These are phyloP conservation scores for Tragelaphus eurycerus DNA, from an alignment of 2,797 vertebrate genomes.

Conservation along the genomic window DNA sequence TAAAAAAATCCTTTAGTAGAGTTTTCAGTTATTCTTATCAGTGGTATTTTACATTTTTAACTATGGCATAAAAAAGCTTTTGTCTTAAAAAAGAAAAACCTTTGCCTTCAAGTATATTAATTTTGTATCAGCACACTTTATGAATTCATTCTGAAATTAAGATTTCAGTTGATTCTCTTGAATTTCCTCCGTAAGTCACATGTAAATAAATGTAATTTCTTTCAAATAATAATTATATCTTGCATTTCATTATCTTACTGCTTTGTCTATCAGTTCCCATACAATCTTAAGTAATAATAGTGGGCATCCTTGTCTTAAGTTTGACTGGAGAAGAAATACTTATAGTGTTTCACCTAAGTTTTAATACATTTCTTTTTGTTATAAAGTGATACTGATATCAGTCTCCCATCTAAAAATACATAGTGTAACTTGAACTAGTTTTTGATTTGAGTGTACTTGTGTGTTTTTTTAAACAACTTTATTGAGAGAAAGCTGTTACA, in stretches of 20 bases:
- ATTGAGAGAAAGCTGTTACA: neutral
- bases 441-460: neutral
- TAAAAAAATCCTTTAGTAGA: neutral
- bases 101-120: constrained; percentile 14
- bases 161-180: constrained; percentile 6
- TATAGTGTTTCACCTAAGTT: neutral
- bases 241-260: constrained; percentile 19
- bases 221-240: constrained; percentile 9
- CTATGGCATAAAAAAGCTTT: neutral
- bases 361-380: constrained; percentile 17
- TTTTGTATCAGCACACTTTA: neutral
- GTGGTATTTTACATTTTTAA: neutral
- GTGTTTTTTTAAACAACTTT: constrained; percentile 10
- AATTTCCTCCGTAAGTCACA: neutral
- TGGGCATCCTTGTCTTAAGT: constrained; percentile 4
- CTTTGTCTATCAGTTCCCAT: neutral
- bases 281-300: constrained; percentile 10
- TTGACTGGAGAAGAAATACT: constrained; percentile 9
- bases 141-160: neutral
- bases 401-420: neutral
- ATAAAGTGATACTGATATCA: neutral
- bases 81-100: neutral
- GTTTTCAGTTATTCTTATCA: neutral
- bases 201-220: constrained; percentile 13
- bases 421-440: neutral